Percentiles rank a stretch among this genome's conserved stretches.
These are phyloP conservation scores for Pissodes strobi DNA, from an alignment of 1,140 invertebrate species.

Conservation along the genomic window DNA sequence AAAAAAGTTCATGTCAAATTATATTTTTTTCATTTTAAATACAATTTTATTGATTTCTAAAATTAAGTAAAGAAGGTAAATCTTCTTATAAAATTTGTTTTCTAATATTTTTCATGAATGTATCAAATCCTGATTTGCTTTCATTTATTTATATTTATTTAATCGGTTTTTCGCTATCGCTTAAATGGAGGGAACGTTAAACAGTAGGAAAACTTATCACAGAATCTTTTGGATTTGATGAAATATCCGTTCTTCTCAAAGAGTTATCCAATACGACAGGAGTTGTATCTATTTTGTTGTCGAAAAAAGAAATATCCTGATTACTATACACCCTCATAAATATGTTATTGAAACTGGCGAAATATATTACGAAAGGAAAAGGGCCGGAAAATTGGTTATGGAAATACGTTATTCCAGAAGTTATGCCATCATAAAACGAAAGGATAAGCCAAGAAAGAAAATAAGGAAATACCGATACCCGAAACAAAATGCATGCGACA, in stretches of 20 bases:
- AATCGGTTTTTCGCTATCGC: too few relatives aligned
- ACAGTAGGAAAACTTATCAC: too few relatives aligned
- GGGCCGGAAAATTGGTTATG: conserved; percentile 37
- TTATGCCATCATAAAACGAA: conserved; percentile 38
- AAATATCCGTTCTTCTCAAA: not conserved
- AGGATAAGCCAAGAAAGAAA: conserved; percentile 35
- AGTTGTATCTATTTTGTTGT: conserved; percentile 19
- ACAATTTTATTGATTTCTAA: too few relatives aligned
- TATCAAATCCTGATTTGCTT: too few relatives aligned
- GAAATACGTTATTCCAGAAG: conserved; percentile 38
- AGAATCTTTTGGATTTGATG: too few relatives aligned
- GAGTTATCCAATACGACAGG: conserved; percentile 6
- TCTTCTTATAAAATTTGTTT: too few relatives aligned
- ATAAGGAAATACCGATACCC: conserved; percentile 35
- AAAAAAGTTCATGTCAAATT: too few relatives aligned
- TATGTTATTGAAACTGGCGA: conserved; percentile 38
- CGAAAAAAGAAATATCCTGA: conserved; percentile 27
- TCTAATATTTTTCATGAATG: too few relatives aligned
- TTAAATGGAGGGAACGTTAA: too few relatives aligned
- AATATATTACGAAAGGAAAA: conserved; percentile 39
- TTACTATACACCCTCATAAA: conserved; percentile 36
- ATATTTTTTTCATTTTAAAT: too few relatives aligned
- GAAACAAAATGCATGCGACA: conserved; percentile 37
- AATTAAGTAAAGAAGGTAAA: too few relatives aligned
- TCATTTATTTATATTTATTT: too few relatives aligned